Percentiles rank a stretch among this genome's conserved stretches.
Conservation (phyloP, 2,888 invertebrate genomes). For the Neocrepidodera transversa region DNA sequence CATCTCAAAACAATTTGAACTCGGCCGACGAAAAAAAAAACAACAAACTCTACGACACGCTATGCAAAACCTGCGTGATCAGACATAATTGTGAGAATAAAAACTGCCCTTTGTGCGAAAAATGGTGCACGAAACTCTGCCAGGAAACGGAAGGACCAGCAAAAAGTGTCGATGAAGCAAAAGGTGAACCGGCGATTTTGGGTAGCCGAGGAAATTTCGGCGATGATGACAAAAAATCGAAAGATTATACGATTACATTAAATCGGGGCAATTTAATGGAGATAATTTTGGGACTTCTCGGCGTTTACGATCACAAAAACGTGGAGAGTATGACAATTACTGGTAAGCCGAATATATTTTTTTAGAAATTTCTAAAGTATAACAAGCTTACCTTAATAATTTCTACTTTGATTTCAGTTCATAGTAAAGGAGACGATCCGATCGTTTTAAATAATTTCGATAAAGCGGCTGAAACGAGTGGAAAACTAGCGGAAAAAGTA, state of each 20-base stretch:
- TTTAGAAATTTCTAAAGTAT: background rate
- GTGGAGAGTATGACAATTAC: conserved; percentile 36
- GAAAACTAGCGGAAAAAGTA: background rate
- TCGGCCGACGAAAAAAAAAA: conserved; percentile 9
- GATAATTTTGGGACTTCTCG: conserved; percentile 36
- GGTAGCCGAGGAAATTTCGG: conserved; percentile 16
- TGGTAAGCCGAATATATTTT: background rate
- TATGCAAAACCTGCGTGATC: conserved; percentile 17
- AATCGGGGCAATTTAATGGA: conserved; percentile 28
- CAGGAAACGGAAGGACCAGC: background rate
- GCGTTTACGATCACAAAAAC: conserved; percentile 33
- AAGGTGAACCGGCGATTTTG: background rate
- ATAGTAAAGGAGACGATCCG: background rate
- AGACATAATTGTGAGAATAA: conserved; percentile 7
- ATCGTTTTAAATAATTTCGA: background rate
- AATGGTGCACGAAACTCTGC: conserved; percentile 25
- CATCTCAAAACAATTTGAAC: background rate
- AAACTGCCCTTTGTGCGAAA: conserved; percentile 22
- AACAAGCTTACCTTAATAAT: background rate
- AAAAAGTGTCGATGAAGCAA: background rate
- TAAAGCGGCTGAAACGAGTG: background rate
- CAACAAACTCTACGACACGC: conserved; percentile 17
- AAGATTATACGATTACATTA: conserved; percentile 17
- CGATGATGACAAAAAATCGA: background rate
- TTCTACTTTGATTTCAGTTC: background rate